phyloP scores from a whole-genome alignment of 2,888 invertebrate genomes.

The Merodon equestris region DNA sequence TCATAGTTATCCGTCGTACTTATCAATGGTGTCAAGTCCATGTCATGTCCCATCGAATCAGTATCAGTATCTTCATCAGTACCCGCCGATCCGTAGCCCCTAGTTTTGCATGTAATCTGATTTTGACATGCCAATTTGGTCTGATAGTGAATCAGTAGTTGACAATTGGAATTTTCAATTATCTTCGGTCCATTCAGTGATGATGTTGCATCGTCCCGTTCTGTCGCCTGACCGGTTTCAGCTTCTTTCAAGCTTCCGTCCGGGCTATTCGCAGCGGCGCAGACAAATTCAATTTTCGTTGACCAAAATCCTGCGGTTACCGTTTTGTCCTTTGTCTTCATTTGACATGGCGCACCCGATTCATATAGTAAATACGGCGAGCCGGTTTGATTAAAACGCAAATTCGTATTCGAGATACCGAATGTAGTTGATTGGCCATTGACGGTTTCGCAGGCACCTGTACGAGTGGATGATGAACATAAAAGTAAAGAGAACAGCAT shows the following conservation, averaged over 20 bases:
- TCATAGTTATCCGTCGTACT: conserved; percentile 77
- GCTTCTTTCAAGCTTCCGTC: conserved; percentile 7
- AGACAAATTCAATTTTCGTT: conserved; percentile 79
- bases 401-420: conserved; percentile 74
- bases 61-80: conserved; percentile 70
- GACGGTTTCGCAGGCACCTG: conserved; percentile 75
- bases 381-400: conserved; percentile 77
- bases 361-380: conserved; percentile 77
- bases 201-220: conserved; percentile 57
- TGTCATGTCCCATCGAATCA: conserved; percentile 69
- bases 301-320: conserved; percentile 73
- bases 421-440: conserved; percentile 74
- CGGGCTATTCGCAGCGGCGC: conserved; percentile 71
- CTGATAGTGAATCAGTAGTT: conserved; percentile 77
- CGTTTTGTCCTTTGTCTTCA: conserved; percentile 50
- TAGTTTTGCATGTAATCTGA: conserved; percentile 76
- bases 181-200: conserved; percentile 72
- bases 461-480: conserved; percentile 52
- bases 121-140: conserved; percentile 77
- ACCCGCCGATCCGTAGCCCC: conserved; percentile 72
- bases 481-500: conserved; percentile 40
- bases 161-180: conserved; percentile 79
- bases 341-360: conserved; percentile 74
- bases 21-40: conserved; percentile 78
- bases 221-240: conserved; percentile 11